Evolutionary conservation across 2,113 vertebrate genomes (phyloP).

Genomic region (Vanacampus margaritifer): DNA sequence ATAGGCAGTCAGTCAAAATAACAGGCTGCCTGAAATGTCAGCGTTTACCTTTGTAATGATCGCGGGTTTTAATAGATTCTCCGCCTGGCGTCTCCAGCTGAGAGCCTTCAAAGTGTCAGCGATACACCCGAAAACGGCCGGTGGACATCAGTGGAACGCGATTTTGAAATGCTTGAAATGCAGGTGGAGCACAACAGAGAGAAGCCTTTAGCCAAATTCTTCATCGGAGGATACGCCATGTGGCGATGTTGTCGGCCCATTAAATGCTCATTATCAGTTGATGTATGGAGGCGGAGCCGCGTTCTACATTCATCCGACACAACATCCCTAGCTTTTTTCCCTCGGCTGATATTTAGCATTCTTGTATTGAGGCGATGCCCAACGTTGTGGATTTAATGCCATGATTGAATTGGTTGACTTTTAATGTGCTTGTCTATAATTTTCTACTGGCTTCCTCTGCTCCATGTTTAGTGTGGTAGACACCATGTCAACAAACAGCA

Average conservation of each 20-base stretch:
- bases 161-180: not conserved
- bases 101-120: conserved; percentile 43
- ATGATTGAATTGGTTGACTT: too few species aligned
- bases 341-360: too few species aligned
- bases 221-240: not conserved
- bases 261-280: not conserved
- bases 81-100: conserved; percentile 25
- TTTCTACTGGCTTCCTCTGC: too few species aligned
- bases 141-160: not conserved
- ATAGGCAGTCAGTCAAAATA: conserved; percentile 73
- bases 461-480: too few species aligned
- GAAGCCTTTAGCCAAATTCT: not conserved
- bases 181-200: not conserved
- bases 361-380: too few species aligned
- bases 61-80: conserved; percentile 60
- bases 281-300: not conserved
- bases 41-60: conserved; percentile 68
- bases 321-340: too few species aligned
- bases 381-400: too few species aligned
- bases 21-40: conserved; percentile 65
- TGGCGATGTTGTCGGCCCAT: not conserved
- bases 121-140: conserved; percentile 25
- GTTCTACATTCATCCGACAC: not conserved
- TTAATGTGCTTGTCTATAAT: too few species aligned
- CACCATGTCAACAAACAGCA: too few species aligned